Conservation (phyloP, 2,888 invertebrate species). For the Chrysina gloriosa region DNA sequence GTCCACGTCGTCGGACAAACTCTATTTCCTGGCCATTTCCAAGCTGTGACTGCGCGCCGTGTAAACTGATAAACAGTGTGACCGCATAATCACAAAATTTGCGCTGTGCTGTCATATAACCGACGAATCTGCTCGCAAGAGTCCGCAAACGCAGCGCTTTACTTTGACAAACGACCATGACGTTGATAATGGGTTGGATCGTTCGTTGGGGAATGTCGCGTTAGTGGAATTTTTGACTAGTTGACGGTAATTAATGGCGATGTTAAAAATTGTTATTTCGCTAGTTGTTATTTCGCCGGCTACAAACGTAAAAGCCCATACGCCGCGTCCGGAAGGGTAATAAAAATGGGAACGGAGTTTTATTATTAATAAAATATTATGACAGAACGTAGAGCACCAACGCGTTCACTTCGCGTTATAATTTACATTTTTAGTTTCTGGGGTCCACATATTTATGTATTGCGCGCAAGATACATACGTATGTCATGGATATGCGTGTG, state of each 20-base stretch:
- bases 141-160: background rate
- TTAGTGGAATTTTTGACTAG: slow-evolving; percentile 14
- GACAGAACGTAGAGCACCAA: background rate
- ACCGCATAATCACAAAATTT: slow-evolving; percentile 35
- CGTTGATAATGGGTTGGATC: slow-evolving; percentile 26
- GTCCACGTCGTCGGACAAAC: slow-evolving; percentile 49
- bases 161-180: slow-evolving; percentile 34
- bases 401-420: background rate
- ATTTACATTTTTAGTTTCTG: background rate
- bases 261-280: slow-evolving; percentile 7
- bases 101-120: slow-evolving; percentile 15
- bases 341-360: background rate
- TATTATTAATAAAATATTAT: slow-evolving; percentile 18
- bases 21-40: slow-evolving; percentile 58
- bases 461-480: no score
- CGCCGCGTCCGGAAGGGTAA: background rate
- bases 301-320: background rate
- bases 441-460: background rate
- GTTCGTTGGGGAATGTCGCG: background rate
- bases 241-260: slow-evolving; percentile 13
- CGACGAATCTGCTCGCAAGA: background rate
- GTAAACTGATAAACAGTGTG: slow-evolving; percentile 39
- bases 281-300: background rate
- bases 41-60: slow-evolving; percentile 41
- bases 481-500: no score